A percentile compares a stretch with the other conserved stretches of the same genome.
Evolutionary conservation across 2,797 vertebrate genomes (phyloP).

Genomic region (Tauraco hartlaubi): DNA sequence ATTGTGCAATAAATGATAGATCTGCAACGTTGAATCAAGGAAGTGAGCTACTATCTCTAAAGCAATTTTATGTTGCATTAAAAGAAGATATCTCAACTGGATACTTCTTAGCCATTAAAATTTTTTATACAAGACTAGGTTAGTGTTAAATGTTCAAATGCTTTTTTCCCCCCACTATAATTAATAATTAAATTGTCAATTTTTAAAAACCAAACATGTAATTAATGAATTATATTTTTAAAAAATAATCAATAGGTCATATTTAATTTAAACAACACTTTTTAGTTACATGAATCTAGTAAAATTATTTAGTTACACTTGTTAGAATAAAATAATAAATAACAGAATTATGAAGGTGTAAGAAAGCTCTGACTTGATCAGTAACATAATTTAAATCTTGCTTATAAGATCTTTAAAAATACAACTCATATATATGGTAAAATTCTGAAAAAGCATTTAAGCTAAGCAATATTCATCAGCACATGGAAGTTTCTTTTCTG

Average conservation of each 20-base stretch:
- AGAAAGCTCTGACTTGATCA: neutral
- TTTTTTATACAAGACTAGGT: neutral
- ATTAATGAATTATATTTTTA: neutral
- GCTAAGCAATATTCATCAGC: neutral
- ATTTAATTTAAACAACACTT: neutral
- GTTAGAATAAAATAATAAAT: neutral
- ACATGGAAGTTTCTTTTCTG: neutral
- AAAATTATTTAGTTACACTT: too few species aligned
- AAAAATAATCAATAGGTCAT: neutral
- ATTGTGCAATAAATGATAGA: neutral
- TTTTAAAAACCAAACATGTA: accelerated
- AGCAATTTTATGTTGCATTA: neutral
- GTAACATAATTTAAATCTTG: neutral
- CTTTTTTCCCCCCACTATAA: neutral
- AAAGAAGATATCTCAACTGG: neutral
- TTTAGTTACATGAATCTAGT: neutral
- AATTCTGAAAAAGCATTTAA: neutral
- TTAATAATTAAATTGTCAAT: neutral
- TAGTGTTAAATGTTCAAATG: neutral
- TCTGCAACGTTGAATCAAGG: neutral
- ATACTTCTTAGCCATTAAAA: neutral
- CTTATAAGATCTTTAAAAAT: neutral
- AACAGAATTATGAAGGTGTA: neutral
- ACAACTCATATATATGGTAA: neutral
- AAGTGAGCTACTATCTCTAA: neutral